A percentile compares a stretch with the other conserved stretches of the same genome.
These are phyloP conservation scores for Glossophaga mutica DNA, from an alignment of 2,797 vertebrate species.

Conservation along the genomic window DNA sequence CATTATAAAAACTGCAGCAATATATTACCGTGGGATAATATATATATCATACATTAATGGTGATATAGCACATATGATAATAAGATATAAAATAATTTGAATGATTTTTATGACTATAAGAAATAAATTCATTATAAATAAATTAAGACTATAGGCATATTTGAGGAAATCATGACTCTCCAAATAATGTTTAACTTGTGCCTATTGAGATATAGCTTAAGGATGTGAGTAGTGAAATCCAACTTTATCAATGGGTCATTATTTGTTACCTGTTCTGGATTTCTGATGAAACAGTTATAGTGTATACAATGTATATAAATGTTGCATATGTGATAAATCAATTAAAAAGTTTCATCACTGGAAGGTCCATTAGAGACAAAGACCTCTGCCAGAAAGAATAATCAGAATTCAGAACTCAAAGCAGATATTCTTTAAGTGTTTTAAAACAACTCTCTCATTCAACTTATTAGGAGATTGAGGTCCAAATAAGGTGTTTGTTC, in stretches of 20 bases:
- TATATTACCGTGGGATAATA: not conserved
- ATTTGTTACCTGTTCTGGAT: not conserved
- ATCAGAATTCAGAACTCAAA: not conserved
- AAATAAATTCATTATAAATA: not conserved
- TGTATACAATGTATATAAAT: not conserved
- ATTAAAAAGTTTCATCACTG: not conserved
- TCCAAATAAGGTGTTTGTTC: not conserved
- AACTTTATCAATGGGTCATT: not conserved
- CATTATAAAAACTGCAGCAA: not conserved
- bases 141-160: not conserved
- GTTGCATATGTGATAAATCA: not conserved
- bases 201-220: not conserved
- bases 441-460: not conserved
- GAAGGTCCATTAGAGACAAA: not conserved
- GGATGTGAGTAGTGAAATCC: not conserved
- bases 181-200: not conserved
- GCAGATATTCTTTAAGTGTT: not conserved
- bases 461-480: not conserved
- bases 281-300: not conserved
- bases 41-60: not conserved
- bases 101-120: not conserved
- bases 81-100: not conserved
- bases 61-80: not conserved
- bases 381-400: not conserved
- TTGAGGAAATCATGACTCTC: conserved; percentile 1